Conservation (phyloP, 2,888 invertebrate genomes). For the Microplitis deprimator region DNA sequence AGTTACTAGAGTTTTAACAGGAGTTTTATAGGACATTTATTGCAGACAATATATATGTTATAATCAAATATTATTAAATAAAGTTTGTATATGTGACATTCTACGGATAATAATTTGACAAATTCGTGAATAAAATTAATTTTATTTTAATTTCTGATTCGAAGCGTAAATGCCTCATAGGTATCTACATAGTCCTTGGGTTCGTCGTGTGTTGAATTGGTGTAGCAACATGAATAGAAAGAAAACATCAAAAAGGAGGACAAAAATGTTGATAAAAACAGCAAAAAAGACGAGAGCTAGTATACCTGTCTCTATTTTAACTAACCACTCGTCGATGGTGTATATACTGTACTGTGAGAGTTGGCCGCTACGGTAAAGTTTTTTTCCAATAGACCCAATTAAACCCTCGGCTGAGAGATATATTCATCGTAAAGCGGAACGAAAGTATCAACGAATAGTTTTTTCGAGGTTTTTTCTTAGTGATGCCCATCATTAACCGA, state of each 20-base stretch:
- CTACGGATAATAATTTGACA: slow-evolving; percentile 15
- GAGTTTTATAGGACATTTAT: background rate
- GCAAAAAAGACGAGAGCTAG: slow-evolving; percentile 34
- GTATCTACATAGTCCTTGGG: slow-evolving; percentile 18
- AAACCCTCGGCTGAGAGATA: slow-evolving; percentile 43
- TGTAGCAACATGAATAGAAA: slow-evolving; percentile 18
- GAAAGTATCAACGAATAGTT: slow-evolving; percentile 30
- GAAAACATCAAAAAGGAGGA: slow-evolving; percentile 5
- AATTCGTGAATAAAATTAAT: slow-evolving; percentile 8
- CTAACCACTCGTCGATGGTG: slow-evolving; percentile 44
- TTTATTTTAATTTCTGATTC: background rate
- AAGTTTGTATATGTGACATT: slow-evolving; percentile 20
- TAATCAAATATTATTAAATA: slow-evolving; percentile 49
- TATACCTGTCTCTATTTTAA: slow-evolving; percentile 34
- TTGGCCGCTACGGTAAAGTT: slow-evolving; percentile 44
- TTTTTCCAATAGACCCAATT: slow-evolving; percentile 53
- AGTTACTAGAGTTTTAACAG: slow-evolving; percentile 41
- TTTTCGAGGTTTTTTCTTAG: slow-evolving; percentile 19
- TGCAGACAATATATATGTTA: slow-evolving; percentile 34
- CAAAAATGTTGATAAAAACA: slow-evolving; percentile 14
- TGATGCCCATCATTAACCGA: slow-evolving; percentile 25
- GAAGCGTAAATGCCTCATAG: slow-evolving; percentile 3
- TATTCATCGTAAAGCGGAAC: slow-evolving; percentile 35
- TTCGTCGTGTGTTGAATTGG: slow-evolving; percentile 36
- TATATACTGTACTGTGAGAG: slow-evolving; percentile 26